phyloP scores from a whole-genome alignment of 2,113 vertebrate genomes.

The Callaeas wilsoni region DNA sequence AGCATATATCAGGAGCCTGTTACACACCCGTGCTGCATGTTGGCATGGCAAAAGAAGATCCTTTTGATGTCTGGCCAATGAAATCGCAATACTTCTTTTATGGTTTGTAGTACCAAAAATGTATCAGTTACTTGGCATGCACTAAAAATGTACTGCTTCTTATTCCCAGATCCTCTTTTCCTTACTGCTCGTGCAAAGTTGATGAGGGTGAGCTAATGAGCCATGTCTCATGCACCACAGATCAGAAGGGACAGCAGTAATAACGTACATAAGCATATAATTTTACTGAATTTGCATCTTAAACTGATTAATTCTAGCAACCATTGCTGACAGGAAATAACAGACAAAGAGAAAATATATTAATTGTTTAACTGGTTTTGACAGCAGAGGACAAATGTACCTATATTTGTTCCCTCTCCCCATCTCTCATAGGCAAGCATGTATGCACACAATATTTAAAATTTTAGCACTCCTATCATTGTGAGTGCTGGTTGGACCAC shows the following conservation, averaged over 20 bases:
- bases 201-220: conserved; percentile 50
- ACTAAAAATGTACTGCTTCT: not conserved
- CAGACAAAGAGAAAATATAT: not conserved
- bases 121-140: not conserved
- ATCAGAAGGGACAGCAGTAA: conserved; percentile 55
- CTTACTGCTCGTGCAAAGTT: conserved; percentile 50
- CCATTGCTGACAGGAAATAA: not conserved
- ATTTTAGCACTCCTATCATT: not conserved
- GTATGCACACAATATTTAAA: not conserved
- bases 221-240: conserved; percentile 51
- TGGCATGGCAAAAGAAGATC: not conserved
- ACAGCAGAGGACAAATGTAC: not conserved
- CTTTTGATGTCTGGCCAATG: not conserved
- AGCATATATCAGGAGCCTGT: not conserved
- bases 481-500: not conserved
- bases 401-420: not conserved
- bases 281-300: not conserved
- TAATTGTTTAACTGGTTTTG: not conserved
- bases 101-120: not conserved
- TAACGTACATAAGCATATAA: not conserved
- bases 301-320: not conserved
- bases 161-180: conserved; percentile 48
- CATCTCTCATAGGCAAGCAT: not conserved
- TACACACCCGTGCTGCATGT: not conserved
- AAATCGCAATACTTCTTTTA: not conserved